A percentile compares a stretch with the other conserved stretches of the same genome.
Conservation (phyloP, 1,140 invertebrate species). For the Tenebrio molitor region DNA sequence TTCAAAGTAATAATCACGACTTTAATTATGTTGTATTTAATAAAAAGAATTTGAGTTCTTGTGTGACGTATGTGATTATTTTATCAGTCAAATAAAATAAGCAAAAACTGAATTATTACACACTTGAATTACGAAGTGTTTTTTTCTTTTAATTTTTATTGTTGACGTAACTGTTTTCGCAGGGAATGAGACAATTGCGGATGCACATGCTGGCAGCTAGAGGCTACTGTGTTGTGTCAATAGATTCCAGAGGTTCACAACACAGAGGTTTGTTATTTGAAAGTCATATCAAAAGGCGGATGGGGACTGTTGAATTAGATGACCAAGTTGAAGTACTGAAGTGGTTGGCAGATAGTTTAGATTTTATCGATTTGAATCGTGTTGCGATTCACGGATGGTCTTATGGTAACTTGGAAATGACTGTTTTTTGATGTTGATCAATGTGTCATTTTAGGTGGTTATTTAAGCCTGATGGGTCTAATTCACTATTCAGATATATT, state of each 20-base stretch:
- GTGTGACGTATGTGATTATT: no score
- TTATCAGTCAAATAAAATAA: no score
- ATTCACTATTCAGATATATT: conserved; percentile 87
- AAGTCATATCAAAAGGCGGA: conserved; percentile 85
- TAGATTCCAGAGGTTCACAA: conserved; percentile 95
- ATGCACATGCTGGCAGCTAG: conserved; percentile 97
- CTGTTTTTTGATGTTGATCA: neutral
- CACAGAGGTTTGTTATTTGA: conserved; percentile 95
- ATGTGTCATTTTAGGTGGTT: conserved; percentile 72
- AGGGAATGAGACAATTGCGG: conserved; percentile 91
- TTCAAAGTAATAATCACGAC: conserved; percentile 81
- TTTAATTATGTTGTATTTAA: neutral
- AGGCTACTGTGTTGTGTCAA: conserved; percentile 95
- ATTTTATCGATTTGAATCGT: conserved; percentile 92
- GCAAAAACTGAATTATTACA: no score
- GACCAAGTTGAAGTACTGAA: conserved; percentile 97
- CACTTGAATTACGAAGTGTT: no score
- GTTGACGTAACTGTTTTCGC: no score
- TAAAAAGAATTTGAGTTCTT: no score
- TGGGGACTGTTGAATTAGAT: conserved; percentile 95
- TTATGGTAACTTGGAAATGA: conserved; percentile 78
- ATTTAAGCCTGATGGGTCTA: conserved; percentile 88
- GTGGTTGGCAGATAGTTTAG: conserved; percentile 85
- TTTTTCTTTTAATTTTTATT: no score
- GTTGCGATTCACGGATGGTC: conserved; percentile 99